Base-by-base conservation (phyloP, 2,797 vertebrate genomes). In the Rhabdomys pumilio region DNA sequence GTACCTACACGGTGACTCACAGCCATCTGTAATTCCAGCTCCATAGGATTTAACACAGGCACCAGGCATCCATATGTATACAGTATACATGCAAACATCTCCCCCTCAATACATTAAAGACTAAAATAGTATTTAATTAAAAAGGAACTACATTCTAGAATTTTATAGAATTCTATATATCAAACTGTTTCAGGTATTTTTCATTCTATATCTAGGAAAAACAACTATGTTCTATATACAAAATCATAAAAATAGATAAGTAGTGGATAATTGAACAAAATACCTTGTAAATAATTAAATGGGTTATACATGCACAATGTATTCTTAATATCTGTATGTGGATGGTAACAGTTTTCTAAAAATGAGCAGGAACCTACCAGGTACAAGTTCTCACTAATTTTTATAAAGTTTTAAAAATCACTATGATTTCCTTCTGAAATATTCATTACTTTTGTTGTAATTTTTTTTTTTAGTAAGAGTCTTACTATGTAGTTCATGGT, bases 161-260 rank as follows among this genome's bases (percentile, higher is more conserved):
- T 55, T 86, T 26, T 50, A 92, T 87, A 87, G 20, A 82, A 59
- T 55, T 86, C 34, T 50, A 92, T 31, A 86, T 87, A 59, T 67
- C 41, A 76, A 75, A 57, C 4, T 77, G 31, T 72, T 89, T 59
- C 4, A 38, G 44, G 34, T 9, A 72, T 61, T 83, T 57, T 12
- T 34, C n/a, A 14, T 12, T 77, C 38, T 53, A 53, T 1, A 92
- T 38, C 22, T 63, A 87, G 29, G 13, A 61, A 90, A 38, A 83
- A 34, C 8, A 77, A 63, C 86, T 82, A 24, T 82, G 76, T 9
- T 82, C 31, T n/a, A 57, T 63, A 38, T 0, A 50, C 65, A 81
- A 82, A 86, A 19, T 14, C 22, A 4, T 89, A 55, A 77, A 3
- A 80, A 83, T 63, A 81, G 29, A 26, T 57, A 47, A 14, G 61